Base-by-base conservation (phyloP, 2,888 invertebrate genomes). In the Pyrocoelia pectoralis region DNA sequence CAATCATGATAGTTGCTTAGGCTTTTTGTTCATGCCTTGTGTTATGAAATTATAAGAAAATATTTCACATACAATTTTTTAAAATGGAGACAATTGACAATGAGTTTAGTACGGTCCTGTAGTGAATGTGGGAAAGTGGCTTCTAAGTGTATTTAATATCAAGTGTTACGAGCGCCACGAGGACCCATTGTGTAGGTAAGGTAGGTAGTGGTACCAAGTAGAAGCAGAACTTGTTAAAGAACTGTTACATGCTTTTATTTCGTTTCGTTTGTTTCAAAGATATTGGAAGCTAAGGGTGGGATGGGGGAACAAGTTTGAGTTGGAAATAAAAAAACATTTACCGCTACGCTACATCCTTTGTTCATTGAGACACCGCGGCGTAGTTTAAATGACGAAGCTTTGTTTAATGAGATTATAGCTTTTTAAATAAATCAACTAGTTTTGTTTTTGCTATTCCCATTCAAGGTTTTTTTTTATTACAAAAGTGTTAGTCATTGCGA, bases 231-330 rank as follows among this genome's bases (percentile, higher is more conserved):
- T 59, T 55, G 58, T 50, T 50, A 55, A 59, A 64, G 63, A 64
- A 64, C 63, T 64, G 63, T 59, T 58, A 64, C 55, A 55, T 58
- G 58, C 58, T 59, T 64, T 64, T 59, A 55, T 59, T 64, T 58
- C 41, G 50, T 52, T 51, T 61, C 56, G 51, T 52, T 61, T 51
- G 43, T 18, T 62, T 14, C 43, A 46, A 55, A 51, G 53, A 40
- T 52, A 49, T 43, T 61, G 51, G 51, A 13, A 43, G 52, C 19
- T 38, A 56, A 53, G 33, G 61, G 61, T 48, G 56, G 52, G 61
- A 52, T 15, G 43, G 38, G 38, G 51, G 61, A 56, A 56, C 61
- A 61, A 56, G 61, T n/a, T n/a, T n/a, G n/a, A n/a, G n/a, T 61
- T 56, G 40, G 18, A 51, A 61, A 61, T 56, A 56, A 56, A 59